phyloP scores from a whole-genome alignment of 2,113 vertebrate genomes.

The Ictalurus punctatus region DNA sequence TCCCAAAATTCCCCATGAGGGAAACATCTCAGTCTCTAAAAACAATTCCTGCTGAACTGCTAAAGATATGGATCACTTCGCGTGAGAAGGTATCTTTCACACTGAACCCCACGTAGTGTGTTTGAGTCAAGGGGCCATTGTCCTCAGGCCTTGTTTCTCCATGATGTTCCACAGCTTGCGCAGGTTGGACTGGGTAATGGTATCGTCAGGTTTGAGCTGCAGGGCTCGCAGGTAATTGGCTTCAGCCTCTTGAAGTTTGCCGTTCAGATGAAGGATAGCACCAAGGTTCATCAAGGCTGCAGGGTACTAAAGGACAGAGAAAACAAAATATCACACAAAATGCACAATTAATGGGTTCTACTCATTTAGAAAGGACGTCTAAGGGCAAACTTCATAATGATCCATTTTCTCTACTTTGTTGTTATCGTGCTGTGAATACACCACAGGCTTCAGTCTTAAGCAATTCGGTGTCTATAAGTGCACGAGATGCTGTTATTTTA shows the following conservation, averaged over 20 bases:
- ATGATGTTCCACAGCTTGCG: conserved; percentile 99
- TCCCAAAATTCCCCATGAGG: neutral
- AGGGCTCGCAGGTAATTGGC: conserved; percentile 94
- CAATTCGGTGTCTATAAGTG: neutral
- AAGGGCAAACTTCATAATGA: neutral
- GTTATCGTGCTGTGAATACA: neutral
- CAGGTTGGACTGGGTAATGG: conserved; percentile 97
- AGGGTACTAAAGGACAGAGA: conserved; percentile 80
- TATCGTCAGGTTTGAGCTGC: conserved; percentile 92
- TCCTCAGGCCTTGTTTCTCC: conserved; percentile 97
- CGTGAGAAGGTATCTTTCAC: conserved; percentile 13
- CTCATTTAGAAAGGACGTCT: conserved; percentile 7
- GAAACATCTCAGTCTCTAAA: neutral
- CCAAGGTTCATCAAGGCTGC: conserved; percentile 98
- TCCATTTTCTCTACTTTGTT: neutral
- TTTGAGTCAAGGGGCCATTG: conserved; percentile 79
- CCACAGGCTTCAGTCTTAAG: neutral
- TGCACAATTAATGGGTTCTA: neutral
- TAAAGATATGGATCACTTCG: conserved; percentile 10
- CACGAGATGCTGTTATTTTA: conserved; percentile 34
- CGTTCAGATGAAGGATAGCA: conserved; percentile 98
- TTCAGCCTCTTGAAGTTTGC: conserved; percentile 90
- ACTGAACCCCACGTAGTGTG: neutral
- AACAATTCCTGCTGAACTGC: conserved; percentile 5
- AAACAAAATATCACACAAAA: neutral